Evolutionary conservation across 1,140 invertebrate species (phyloP).

Genomic region (Probaryconus sp.): DNA sequence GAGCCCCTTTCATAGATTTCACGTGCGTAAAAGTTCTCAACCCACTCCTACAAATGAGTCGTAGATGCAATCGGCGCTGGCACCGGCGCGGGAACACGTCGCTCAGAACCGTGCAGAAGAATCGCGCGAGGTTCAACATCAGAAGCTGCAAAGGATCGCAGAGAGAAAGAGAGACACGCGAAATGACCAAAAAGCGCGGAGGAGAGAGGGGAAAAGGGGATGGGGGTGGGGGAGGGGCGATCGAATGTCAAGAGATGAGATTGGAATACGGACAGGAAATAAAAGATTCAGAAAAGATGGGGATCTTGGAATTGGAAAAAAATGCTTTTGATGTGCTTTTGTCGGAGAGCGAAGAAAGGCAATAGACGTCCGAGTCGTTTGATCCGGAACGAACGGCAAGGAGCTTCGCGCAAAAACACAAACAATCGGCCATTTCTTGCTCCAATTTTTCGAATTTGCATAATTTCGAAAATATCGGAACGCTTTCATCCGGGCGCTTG

Average conservation of each 20-base stretch:
- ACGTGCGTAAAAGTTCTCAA: slow-evolving; percentile 55
- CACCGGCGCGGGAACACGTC: slow-evolving; percentile 29
- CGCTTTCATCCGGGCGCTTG: not conserved
- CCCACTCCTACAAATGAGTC: slow-evolving; percentile 57
- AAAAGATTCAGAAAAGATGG: slow-evolving; percentile 38
- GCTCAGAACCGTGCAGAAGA: slow-evolving; percentile 44
- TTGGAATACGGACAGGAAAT: slow-evolving; percentile 49
- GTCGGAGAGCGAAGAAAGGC: slow-evolving; percentile 24
- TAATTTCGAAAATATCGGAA: slow-evolving; percentile 14
- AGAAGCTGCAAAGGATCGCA: slow-evolving; percentile 39
- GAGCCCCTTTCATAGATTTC: slow-evolving; percentile 52
- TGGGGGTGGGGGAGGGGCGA: slow-evolving; percentile 43
- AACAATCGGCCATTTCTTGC: slow-evolving; percentile 26
- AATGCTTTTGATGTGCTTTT: slow-evolving; percentile 53
- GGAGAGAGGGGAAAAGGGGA: slow-evolving; percentile 11
- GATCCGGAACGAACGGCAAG: slow-evolving; percentile 1
- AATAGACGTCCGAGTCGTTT: slow-evolving; percentile 28
- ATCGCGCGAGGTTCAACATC: slow-evolving; percentile 46
- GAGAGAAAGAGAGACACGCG: slow-evolving; percentile 10
- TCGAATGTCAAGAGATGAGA: slow-evolving; percentile 47
- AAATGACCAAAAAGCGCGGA: slow-evolving; percentile 54
- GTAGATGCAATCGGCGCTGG: slow-evolving; percentile 34
- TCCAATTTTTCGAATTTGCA: slow-evolving; percentile 24
- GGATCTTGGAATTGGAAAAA: slow-evolving; percentile 42
- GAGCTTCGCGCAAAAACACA: slow-evolving; percentile 18